phyloP scores from a whole-genome alignment of 2,797 vertebrate genomes.

The Holocentrus rufus region DNA sequence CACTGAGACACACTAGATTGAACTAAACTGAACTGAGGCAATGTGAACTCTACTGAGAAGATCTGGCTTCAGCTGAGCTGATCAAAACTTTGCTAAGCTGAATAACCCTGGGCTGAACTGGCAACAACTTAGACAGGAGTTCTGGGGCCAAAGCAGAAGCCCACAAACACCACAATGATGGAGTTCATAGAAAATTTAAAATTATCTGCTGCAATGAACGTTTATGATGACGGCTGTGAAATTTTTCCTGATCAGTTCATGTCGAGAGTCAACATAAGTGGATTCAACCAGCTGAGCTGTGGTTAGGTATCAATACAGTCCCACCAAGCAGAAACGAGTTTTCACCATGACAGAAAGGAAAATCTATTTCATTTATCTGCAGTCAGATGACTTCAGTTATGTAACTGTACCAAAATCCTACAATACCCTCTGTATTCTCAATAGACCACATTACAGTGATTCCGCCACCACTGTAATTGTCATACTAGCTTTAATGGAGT shows the following conservation, averaged over 20 bases:
- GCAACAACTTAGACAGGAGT: too few species aligned
- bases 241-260: neutral
- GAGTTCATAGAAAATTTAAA: neutral
- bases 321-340: neutral
- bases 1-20: too few species aligned
- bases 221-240: neutral
- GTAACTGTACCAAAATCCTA: slow-evolving; percentile 21
- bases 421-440: slow-evolving; percentile 1
- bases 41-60: too few species aligned
- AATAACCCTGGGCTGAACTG: too few species aligned
- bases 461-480: slow-evolving; percentile 18
- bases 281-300: slow-evolving; percentile 13
- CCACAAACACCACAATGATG: neutral
- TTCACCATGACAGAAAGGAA: slow-evolving; percentile 35
- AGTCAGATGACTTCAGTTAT: slow-evolving; percentile 31
- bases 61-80: too few species aligned
- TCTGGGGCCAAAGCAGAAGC: too few species aligned
- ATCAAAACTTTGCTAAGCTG: too few species aligned
- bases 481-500: slow-evolving; percentile 28
- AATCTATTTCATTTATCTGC: slow-evolving; percentile 20
- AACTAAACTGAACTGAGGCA: too few species aligned
- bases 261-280: slow-evolving; percentile 13
- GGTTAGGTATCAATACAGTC: slow-evolving; percentile 7
- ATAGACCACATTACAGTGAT: slow-evolving; percentile 20
- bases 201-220: neutral